Evolutionary conservation across 1,140 invertebrate genomes (phyloP).

Genomic region (Brachionus paranguensis): DNA sequence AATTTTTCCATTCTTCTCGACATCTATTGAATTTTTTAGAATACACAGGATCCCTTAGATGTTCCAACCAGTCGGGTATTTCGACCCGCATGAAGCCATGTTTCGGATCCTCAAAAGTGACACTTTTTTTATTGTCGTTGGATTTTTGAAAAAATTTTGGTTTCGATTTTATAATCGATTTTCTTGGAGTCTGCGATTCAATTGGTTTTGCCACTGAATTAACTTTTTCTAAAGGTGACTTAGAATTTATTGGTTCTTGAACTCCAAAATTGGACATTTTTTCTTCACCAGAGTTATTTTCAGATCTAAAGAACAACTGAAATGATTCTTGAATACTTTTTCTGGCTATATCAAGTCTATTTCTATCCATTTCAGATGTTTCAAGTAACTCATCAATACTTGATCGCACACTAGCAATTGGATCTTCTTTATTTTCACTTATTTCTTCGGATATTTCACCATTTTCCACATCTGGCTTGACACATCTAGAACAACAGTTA

Average conservation of each 20-base stretch:
- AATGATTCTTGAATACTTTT: conserved; percentile 21
- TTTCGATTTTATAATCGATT: not conserved
- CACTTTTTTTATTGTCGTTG: not conserved
- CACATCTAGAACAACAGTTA: not conserved
- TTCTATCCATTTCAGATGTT: not conserved
- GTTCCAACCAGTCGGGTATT: conserved; percentile 3
- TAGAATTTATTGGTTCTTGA: not conserved
- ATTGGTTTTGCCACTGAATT: not conserved
- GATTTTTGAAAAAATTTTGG: not conserved
- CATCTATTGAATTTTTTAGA: not conserved
- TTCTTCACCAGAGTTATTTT: not conserved
- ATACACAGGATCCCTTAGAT: conserved; percentile 10
- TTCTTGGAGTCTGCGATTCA: not conserved
- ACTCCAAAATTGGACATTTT: not conserved
- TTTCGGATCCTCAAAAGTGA: conserved; percentile 21
- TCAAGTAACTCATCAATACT: not conserved
- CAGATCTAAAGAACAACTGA: not conserved
- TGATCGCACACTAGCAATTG: not conserved
- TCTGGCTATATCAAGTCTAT: not conserved
- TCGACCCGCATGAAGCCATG: not conserved
- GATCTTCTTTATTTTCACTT: not conserved
- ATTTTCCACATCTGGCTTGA: not conserved
- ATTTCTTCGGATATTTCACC: not conserved
- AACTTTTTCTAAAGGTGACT: not conserved
- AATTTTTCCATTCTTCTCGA: not conserved